Evolutionary conservation across 2,797 vertebrate species (phyloP).

Genomic region (Ispidina lecontei): DNA sequence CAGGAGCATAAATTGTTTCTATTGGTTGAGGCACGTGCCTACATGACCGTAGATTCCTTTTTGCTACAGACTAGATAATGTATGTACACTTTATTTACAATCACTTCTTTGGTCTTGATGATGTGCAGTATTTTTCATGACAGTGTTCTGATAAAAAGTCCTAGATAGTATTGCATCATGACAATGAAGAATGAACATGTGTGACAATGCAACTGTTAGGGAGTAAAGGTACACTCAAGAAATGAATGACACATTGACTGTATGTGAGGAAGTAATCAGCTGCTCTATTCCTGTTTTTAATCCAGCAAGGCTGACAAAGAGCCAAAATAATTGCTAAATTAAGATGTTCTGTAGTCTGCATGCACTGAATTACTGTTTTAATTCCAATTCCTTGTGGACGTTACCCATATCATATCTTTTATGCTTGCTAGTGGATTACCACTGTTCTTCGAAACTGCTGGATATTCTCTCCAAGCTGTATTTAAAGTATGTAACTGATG

Average conservation of each 20-base stretch:
- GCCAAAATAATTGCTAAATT: neutral
- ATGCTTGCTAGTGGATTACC: neutral
- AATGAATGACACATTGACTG: neutral
- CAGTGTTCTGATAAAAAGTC: conserved; percentile 37
- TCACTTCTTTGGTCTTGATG: conserved; percentile 56
- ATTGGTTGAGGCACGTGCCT: conserved; percentile 21
- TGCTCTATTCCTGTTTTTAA: neutral
- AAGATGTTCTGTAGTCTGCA: neutral
- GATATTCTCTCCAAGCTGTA: neutral
- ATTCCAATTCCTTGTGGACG: neutral
- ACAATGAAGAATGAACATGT: conserved; percentile 25
- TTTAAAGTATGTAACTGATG: neutral
- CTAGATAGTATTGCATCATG: neutral
- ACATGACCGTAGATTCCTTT: conserved; percentile 53
- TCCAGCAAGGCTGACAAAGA: neutral
- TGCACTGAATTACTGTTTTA: neutral
- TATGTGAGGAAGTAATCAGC: neutral
- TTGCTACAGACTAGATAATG: conserved; percentile 55
- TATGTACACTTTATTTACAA: conserved; percentile 53
- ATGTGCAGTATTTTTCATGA: conserved; percentile 55
- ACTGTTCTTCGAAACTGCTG: neutral
- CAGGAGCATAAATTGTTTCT: conserved; percentile 59
- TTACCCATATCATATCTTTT: neutral
- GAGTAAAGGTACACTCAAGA: conserved; percentile 3
- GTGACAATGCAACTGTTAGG: conserved; percentile 33